Evolutionary conservation across 1,140 invertebrate genomes (phyloP).

Genomic region (Drosophila ficusphila): DNA sequence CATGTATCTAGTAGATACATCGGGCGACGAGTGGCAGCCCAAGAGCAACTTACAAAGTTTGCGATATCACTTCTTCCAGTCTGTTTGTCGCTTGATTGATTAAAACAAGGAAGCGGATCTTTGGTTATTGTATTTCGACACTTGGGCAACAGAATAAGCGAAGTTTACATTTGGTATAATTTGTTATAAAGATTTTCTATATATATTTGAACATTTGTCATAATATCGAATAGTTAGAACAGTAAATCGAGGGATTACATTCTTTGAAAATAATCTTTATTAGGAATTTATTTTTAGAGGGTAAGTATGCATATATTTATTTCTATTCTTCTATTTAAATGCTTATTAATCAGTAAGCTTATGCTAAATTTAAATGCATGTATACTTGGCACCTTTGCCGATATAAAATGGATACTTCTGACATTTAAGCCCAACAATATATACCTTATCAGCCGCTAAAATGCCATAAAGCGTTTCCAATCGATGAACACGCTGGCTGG

Average conservation of each 20-base stretch:
- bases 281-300: no score
- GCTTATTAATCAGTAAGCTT: neutral
- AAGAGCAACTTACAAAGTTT: constrained; percentile 14
- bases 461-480: neutral
- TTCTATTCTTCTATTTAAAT: neutral
- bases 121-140: neutral
- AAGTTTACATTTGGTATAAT: no score
- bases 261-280: no score
- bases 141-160: neutral
- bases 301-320: no score
- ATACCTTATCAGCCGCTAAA: neutral
- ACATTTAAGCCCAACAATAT: no score
- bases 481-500: neutral
- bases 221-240: no score
- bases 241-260: no score
- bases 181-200: no score
- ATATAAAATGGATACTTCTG: no score
- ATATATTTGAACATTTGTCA: no score
- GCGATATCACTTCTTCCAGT: constrained; percentile 16
- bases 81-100: constrained; percentile 52
- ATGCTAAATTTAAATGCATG: no score
- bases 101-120: constrained; percentile 37
- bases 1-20: constrained; percentile 35
- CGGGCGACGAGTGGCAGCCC: constrained; percentile 21
- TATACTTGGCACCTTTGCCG: no score